These are phyloP conservation scores for Gerosis bhagava DNA, from an alignment of 2,888 invertebrate genomes.

Conservation along the genomic window DNA sequence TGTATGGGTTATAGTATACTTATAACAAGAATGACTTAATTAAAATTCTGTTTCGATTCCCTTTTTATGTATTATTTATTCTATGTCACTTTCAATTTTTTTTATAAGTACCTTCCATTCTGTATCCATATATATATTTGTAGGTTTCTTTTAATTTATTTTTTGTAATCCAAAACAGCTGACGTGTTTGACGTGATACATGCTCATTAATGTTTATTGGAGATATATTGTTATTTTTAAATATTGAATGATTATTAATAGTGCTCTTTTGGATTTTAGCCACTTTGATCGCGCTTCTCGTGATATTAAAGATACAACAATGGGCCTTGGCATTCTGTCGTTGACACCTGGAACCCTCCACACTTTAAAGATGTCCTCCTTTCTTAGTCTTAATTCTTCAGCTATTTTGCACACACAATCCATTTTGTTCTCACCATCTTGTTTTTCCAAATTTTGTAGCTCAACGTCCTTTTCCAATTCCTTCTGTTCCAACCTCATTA, in stretches of 20 bases:
- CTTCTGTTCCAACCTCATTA: conserved; percentile 14
- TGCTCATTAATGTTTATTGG: conserved; percentile 25
- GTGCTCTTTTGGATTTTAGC: conserved; percentile 10
- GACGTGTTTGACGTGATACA: conserved; percentile 9
- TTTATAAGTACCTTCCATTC: too few species aligned
- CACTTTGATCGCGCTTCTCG: conserved; percentile 14
- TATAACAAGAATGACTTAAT: too few species aligned
- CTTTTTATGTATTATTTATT: too few species aligned
- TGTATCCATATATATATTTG: conserved; percentile 28
- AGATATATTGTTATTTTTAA: conserved; percentile 3
- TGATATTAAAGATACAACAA: conserved; percentile 5
- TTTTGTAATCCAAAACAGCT: conserved; percentile 23
- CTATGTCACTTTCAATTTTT: conserved; percentile 21
- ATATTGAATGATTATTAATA: conserved; percentile 13
- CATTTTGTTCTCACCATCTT: conserved; percentile 3
- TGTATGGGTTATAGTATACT: too few species aligned
- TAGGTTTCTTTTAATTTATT: conserved; percentile 17
- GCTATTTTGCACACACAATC: conserved; percentile 4
- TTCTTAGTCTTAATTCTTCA: conserved; percentile 8
- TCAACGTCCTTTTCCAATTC: conserved; percentile 9
- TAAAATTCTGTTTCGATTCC: not conserved
- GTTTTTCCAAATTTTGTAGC: conserved; percentile 5
- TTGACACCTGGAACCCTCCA: conserved; percentile 16
- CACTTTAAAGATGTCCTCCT: conserved; percentile 9
- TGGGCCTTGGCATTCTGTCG: conserved; percentile 11